Evolutionary conservation across 2,797 vertebrate genomes (phyloP).

Genomic region (Scolopax bukidnonensis): DNA sequence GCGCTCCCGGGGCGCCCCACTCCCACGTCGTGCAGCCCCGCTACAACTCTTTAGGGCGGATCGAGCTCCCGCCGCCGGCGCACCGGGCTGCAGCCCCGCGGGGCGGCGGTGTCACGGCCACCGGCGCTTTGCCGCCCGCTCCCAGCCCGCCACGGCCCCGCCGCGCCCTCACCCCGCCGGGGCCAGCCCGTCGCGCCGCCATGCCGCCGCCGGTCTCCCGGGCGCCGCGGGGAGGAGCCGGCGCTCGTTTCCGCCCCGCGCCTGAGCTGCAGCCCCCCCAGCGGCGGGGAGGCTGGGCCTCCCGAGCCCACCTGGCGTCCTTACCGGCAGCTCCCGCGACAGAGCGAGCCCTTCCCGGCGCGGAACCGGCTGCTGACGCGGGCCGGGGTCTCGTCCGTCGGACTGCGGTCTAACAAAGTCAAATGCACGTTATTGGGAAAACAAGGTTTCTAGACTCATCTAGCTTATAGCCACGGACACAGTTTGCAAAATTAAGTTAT

Average conservation of each 20-base stretch:
- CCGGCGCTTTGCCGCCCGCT: too few relatives aligned
- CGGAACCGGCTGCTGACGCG: background rate
- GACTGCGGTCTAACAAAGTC: background rate
- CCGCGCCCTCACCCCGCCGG: background rate
- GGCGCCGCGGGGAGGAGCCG: background rate
- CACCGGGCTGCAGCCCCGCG: background rate
- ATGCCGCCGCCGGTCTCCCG: background rate
- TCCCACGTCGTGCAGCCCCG: too few relatives aligned
- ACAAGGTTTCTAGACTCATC: too few relatives aligned
- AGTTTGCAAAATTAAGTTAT: background rate
- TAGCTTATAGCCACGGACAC: too few relatives aligned
- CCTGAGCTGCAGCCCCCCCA: background rate
- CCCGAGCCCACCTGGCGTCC: rapidly evolving
- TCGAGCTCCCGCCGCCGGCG: too few relatives aligned
- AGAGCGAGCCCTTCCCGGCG: background rate
- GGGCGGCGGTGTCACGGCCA: rapidly evolving
- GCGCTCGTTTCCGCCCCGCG: background rate
- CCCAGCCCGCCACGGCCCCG: background rate
- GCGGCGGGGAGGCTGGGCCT: too few relatives aligned
- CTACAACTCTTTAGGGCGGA: background rate
- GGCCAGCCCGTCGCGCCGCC: background rate
- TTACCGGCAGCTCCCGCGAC: rapidly evolving
- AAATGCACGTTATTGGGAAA: background rate
- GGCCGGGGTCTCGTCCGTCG: rapidly evolving
- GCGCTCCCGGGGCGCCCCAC: too few relatives aligned